Evolutionary conservation across 2,888 invertebrate species (phyloP), one percentile per base, ranked within the genome.

Genomic region (Yponomeuta sedellus): DNA sequence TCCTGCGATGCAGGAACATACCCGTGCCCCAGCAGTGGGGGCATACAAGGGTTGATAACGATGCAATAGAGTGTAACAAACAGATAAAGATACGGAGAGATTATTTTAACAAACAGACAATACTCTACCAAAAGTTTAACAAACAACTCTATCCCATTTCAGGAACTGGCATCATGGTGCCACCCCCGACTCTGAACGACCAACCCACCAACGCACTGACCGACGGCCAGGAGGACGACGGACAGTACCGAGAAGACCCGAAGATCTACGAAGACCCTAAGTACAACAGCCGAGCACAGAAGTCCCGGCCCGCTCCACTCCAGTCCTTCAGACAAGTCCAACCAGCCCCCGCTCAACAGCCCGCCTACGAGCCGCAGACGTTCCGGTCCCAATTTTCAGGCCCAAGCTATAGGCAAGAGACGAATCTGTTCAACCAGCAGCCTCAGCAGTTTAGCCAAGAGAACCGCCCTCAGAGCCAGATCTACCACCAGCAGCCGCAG

Each of bases 241-340:
- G 97, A 0, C 96, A 97, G 75, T 97, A 97, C 83, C 92, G 96
- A 62, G 97, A 97, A 78, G 96, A 97, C 80, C 97, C 97, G 0
- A 93, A 93, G 69, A 92, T 95, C 68, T 97, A 97, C 86, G 95
- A 95, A 81, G 94, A 95, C 76, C 94, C 95, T 10, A 92, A 93
- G 71, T 94, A 92, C 85, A 94, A 82, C 81, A 85, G 77, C 75
- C 81, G 74, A 70, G 76, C 75, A 68, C 81, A 70, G 66, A 69
- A 63, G 44, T 64, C 69, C 64, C 61, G 69, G 69, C 74, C 74
- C 66, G 76, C 80, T 67, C 82, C 81, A n/a, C 72, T 77, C 1
- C 70, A 75, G 16, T 66, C 72, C 57, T 74, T 81, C 72, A 77
- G 75, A 3, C 70, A 70, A 25, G 67, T 68, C 63, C 70, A 71